These are phyloP conservation scores for Abramis brama DNA, from an alignment of 2,113 vertebrate genomes.

Conservation along the genomic window DNA sequence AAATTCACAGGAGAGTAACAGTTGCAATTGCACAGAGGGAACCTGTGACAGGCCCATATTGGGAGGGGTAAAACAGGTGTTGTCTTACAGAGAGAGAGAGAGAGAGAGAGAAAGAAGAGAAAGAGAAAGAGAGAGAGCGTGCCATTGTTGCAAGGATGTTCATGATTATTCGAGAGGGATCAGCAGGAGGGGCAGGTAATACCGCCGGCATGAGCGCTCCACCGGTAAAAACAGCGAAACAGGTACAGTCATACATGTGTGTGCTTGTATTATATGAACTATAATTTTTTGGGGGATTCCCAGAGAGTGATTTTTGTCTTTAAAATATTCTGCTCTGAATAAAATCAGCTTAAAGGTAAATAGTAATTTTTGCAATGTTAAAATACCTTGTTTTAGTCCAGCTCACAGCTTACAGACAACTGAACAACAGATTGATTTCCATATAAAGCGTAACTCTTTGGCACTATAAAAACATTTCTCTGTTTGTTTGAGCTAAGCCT, in stretches of 20 bases:
- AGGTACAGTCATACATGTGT: conserved; percentile 64
- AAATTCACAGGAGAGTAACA: neutral
- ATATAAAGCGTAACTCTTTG: neutral
- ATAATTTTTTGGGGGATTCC: no score
- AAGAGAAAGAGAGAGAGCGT: conserved; percentile 49
- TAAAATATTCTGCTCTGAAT: neutral
- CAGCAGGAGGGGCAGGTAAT: conserved; percentile 59
- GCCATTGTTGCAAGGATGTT: conserved; percentile 72
- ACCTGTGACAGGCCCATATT: neutral
- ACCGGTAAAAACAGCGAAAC: conserved; percentile 72
- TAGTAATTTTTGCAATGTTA: neutral
- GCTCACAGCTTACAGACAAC: neutral
- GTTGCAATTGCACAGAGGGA: neutral
- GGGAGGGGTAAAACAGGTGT: conserved; percentile 50
- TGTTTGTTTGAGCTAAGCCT: neutral
- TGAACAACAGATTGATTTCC: neutral
- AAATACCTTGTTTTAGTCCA: neutral
- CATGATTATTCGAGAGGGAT: conserved; percentile 79
- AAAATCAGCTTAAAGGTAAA: neutral
- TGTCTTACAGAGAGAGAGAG: conserved; percentile 30
- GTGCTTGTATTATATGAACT: neutral
- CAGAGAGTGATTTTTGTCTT: neutral
- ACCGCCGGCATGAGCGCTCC: conserved; percentile 60
- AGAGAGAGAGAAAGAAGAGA: conserved; percentile 28
- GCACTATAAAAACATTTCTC: neutral